Evolutionary conservation across 2,797 vertebrate species (phyloP), one percentile per base, ranked within the genome.

Genomic region (Phrynocephalus guinanensis): DNA sequence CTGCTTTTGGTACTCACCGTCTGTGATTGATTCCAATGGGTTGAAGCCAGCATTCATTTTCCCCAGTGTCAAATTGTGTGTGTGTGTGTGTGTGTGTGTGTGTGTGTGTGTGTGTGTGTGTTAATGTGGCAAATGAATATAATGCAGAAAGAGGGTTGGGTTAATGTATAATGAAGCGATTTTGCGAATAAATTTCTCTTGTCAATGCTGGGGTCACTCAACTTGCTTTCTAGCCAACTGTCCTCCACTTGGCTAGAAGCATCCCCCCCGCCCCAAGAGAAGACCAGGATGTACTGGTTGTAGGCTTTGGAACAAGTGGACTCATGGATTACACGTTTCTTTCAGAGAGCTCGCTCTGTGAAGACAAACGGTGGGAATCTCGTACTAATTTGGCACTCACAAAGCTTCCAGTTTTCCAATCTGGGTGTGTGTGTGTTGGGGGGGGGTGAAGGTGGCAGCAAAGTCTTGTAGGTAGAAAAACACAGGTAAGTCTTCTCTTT

Each of bases 141-240:
- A 90, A 90, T 13, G 87, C 33, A 1, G 33, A 44, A 24, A 82
- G 7, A 86, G 90, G 72, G 26, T 84, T 91, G 87, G 71, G 81
- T 75, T 89, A 82, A 91, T 88, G 90, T 88, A 90, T 79, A 93
- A 89, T 87, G 92, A 90, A 90, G 77, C 38, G 70, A 81, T 92
- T 91, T 78, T 88, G 91, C 63, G 79, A 93, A 90, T 85, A 84
- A 80, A 44, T 90, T 91, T 93, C 68, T 81, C 88, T 44, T n/a
- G 68, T 60, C 84, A 76, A 11, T 28, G 66, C n/a, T 5, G 24
- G 83, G 80, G 88, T 91, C 90, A 48, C 70, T 2, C 73, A 81
- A 68, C 75, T 77, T 82, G 75, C 63, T 28, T 79, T 18, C 52
- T 88, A 78, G 52, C 24, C 86, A 79, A 80, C 68, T 22, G 76